Base-by-base conservation (phyloP, 2,888 invertebrate genomes). In the Trichacis sp. region DNA sequence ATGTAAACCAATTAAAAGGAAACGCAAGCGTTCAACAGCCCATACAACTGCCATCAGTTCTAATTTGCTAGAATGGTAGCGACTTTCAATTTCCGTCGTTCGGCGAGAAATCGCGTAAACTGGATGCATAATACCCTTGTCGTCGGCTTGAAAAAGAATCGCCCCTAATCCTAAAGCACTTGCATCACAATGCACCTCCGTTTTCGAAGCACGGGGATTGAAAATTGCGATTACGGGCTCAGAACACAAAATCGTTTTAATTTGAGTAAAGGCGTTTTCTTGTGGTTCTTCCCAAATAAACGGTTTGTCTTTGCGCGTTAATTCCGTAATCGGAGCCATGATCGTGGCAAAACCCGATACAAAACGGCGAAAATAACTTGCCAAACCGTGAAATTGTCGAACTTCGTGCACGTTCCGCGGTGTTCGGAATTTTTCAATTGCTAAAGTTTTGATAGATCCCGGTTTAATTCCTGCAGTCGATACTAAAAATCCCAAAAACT, bases 21-120 rank as follows among this genome's bases (percentile, higher is more conserved):
- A n/a, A 11, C 46, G 17, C 20, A 46, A 11, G 15, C 29, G 20
- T 29, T 30, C 48, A 11, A 51, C 17, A 2, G 51, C 2, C 51
- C 51, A 51, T 2, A 51, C 40, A 1, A 51, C 36, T 4, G 40
- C 51, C 51, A 51, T 51, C 11, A 36, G 38, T 36, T 51, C 51
- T 5, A 38, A 12, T 15, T 38, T 18, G 15, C 15, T 36, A 2
- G 51, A 51, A 12, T 38, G 38, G 24, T 51, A 51, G 1, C 14
- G 1, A 4, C 18, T 8, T 12, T 51, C 51, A 4, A 51, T 15
- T 19, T 51, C 36, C 2, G 51, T 12, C 1, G 24, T 51, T 9
- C 36, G 4, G 2, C 48, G 20, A 2, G 11, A 11, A n/a, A 29
- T 12, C 17, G 17, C 48, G n/a, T 48, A 48, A 8, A 29, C 11